A percentile compares a stretch with the other conserved stretches of the same genome.
phyloP scores from a whole-genome alignment of 2,888 invertebrate genomes.

The Agapostemon virescens region DNA sequence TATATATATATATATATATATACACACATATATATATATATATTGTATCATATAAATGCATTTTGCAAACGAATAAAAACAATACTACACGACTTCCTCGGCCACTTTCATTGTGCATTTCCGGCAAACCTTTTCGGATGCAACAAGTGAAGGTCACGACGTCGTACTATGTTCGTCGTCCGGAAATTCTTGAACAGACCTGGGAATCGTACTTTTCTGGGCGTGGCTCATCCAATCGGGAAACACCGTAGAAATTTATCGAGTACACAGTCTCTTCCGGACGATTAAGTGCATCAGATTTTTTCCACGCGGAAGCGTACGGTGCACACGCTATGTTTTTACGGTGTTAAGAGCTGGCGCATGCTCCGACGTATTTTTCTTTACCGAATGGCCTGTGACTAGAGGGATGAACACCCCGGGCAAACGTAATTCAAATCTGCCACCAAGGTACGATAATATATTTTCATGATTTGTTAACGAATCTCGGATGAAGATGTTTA shows the following conservation, averaged over 20 bases:
- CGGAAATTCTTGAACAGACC: background rate
- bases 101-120: background rate
- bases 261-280: constrained; percentile 47
- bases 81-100: background rate
- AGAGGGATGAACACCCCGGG: constrained; percentile 14
- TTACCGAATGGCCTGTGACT: constrained; percentile 14
- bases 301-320: constrained; percentile 44
- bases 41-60: constrained; percentile 32
- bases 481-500: background rate
- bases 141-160: constrained; percentile 47
- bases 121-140: constrained; percentile 5
- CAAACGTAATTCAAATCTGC: background rate
- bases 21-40: too few species aligned
- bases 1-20: too few species aligned
- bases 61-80: constrained; percentile 4
- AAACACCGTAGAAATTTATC: constrained; percentile 49
- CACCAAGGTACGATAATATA: background rate
- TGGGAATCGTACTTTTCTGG: background rate
- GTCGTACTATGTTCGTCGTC: background rate
- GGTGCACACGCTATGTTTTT: constrained; percentile 31
- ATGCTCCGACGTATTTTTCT: constrained; percentile 43
- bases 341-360: constrained; percentile 43
- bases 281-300: constrained; percentile 53
- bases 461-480: background rate
- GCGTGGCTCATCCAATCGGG: background rate